phyloP scores from a whole-genome alignment of 2,888 invertebrate genomes.

The Eudasyphora cyanicolor region DNA sequence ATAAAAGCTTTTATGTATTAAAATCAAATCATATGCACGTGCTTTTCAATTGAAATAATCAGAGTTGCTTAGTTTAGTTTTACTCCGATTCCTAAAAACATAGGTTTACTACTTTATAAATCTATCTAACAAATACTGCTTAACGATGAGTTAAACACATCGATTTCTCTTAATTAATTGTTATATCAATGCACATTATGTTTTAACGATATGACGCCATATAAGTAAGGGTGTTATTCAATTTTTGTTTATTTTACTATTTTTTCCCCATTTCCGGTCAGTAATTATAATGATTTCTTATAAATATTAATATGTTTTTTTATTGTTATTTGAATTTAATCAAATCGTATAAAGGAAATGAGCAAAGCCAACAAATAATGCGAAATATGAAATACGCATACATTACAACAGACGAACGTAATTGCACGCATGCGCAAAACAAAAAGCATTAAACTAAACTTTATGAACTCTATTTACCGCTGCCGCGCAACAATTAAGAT shows the following conservation, averaged over 20 bases:
- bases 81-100: too few relatives aligned
- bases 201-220: constrained; percentile 16
- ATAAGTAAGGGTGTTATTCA: background rate
- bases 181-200: background rate
- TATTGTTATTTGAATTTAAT: constrained; percentile 29
- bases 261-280: constrained; percentile 31
- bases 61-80: too few relatives aligned
- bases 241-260: constrained; percentile 14
- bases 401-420: constrained; percentile 1
- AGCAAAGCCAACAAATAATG: background rate
- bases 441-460: constrained; percentile 16
- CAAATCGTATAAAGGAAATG: constrained; percentile 21
- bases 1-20: too few relatives aligned
- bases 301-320: constrained; percentile 18
- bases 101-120: too few relatives aligned
- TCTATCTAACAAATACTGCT: too few relatives aligned
- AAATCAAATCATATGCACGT: too few relatives aligned
- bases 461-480: constrained; percentile 10
- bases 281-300: constrained; percentile 21
- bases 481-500: background rate
- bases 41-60: too few relatives aligned
- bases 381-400: background rate
- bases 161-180: background rate
- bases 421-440: constrained; percentile 31
- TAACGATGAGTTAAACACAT: background rate